A percentile compares a stretch with the other conserved stretches of the same genome.
phyloP scores from a whole-genome alignment of 2,113 vertebrate genomes.

The Microcebus tavaratra region DNA sequence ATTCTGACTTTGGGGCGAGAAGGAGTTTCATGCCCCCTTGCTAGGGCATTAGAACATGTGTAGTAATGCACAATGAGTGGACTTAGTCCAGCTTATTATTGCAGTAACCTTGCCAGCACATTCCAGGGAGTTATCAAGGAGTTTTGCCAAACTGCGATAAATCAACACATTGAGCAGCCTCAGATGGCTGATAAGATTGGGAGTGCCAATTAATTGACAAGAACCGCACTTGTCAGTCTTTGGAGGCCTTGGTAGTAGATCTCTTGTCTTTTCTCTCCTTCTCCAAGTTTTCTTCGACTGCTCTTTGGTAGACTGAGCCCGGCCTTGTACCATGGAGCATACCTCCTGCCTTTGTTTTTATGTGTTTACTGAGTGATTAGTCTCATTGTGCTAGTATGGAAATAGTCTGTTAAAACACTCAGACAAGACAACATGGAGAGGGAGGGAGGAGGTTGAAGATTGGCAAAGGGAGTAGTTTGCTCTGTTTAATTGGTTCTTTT shows the following conservation, averaged over 20 bases:
- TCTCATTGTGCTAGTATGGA: slow-evolving; percentile 75
- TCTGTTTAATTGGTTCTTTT: slow-evolving; percentile 87
- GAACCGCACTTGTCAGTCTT: slow-evolving; percentile 26
- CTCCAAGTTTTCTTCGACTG: background rate
- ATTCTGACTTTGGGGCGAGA: background rate
- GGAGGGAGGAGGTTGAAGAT: slow-evolving; percentile 51
- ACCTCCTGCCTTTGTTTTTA: slow-evolving; percentile 60
- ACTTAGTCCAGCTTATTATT: slow-evolving; percentile 51
- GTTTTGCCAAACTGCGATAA: slow-evolving; percentile 70
- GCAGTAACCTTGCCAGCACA: slow-evolving; percentile 53
- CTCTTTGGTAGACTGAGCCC: slow-evolving; percentile 61
- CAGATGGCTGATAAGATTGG: slow-evolving; percentile 51
- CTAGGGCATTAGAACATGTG: accelerated
- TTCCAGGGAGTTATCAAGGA: slow-evolving; percentile 60
- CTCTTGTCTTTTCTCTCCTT: background rate
- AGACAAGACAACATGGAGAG: slow-evolving; percentile 77
- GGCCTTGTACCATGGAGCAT: background rate
- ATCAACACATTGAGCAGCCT: slow-evolving; percentile 35
- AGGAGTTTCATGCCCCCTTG: background rate
- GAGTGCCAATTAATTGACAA: slow-evolving; percentile 61
- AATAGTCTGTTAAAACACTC: slow-evolving; percentile 78
- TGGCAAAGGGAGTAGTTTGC: slow-evolving; percentile 72
- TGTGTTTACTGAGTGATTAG: slow-evolving; percentile 78
- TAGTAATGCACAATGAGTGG: background rate
- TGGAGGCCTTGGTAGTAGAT: background rate